These are phyloP conservation scores for Spilarctia lutea DNA, from an alignment of 2,888 invertebrate species.

Conservation along the genomic window DNA sequence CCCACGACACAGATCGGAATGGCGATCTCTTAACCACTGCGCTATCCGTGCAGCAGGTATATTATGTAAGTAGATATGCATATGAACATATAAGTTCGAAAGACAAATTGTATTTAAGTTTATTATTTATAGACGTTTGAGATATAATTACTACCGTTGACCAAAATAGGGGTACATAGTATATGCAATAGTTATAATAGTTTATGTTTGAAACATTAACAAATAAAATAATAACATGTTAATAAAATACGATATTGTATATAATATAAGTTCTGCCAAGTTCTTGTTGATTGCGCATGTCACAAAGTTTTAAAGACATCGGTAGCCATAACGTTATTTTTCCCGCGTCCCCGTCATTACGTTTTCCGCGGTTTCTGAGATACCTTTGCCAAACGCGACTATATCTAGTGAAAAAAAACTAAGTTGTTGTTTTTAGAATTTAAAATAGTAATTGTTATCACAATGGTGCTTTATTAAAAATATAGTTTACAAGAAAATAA, in stretches of 20 bases:
- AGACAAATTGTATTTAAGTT: no score
- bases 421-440: not conserved
- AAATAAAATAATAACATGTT: not conserved
- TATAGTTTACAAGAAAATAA: not conserved
- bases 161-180: not conserved
- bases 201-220: not conserved
- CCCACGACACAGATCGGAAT: no score
- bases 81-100: no score
- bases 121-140: no score
- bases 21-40: no score
- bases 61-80: no score
- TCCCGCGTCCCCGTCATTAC: constrained; percentile 68
- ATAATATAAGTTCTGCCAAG: not conserved
- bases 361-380: constrained; percentile 71
- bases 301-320: constrained; percentile 61
- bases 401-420: not conserved
- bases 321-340: constrained; percentile 61
- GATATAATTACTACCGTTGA: not conserved
- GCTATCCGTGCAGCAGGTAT: no score
- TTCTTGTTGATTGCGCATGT: constrained; percentile 65
- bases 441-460: not conserved
- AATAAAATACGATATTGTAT: no score
- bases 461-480: not conserved
- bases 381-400: constrained; percentile 61
- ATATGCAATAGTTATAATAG: not conserved